These are phyloP conservation scores for Anthopleura sola DNA, from an alignment of 64 coral and sea anemone species.

Conservation along the genomic window DNA sequence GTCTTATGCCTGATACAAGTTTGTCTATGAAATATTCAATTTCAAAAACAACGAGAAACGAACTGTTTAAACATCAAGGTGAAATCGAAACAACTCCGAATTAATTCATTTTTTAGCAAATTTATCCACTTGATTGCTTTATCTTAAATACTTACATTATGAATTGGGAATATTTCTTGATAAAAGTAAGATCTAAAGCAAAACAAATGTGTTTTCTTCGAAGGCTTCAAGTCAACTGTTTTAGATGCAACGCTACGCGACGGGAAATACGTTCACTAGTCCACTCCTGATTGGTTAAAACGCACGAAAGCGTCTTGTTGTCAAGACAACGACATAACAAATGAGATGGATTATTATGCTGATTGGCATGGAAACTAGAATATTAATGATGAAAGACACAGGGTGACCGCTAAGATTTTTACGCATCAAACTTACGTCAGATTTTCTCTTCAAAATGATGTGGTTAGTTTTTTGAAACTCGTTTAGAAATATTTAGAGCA, in stretches of 20 bases:
- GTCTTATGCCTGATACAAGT: too few relatives aligned
- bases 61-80: too few relatives aligned
- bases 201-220: not conserved
- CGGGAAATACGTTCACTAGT: not conserved
- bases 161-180: not conserved
- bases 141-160: not conserved
- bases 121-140: not conserved
- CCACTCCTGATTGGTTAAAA: not conserved
- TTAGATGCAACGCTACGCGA: not conserved
- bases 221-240: not conserved
- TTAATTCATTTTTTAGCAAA: not conserved
- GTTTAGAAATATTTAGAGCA: too few relatives aligned
- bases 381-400: not conserved
- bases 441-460: too few relatives aligned
- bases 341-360: not conserved
- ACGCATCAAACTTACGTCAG: too few relatives aligned
- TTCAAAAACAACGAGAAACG: too few relatives aligned
- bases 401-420: not conserved
- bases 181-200: not conserved
- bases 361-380: not conserved
- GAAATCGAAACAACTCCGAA: too few relatives aligned
- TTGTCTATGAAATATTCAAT: too few relatives aligned
- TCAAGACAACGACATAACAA: not conserved
- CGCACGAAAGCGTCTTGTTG: not conserved
- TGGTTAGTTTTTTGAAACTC: too few relatives aligned